Evolutionary conservation across 2,888 invertebrate genomes (phyloP).

Genomic region (Nymphalis c-album): DNA sequence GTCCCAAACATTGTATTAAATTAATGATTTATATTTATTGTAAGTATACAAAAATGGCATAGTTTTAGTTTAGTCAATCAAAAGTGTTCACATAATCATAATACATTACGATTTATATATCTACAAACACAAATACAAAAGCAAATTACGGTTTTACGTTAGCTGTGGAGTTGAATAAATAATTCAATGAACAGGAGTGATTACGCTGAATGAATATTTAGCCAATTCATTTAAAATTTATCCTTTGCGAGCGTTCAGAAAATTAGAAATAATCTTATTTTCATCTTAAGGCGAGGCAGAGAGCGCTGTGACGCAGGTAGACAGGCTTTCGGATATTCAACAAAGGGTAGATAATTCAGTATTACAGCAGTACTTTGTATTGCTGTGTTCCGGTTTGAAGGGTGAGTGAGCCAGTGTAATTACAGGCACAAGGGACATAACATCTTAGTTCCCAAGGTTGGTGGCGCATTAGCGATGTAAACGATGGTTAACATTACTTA

Average conservation of each 20-base stretch:
- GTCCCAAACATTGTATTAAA: too few species aligned
- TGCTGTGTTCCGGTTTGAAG: too few species aligned
- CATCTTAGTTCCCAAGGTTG: too few species aligned
- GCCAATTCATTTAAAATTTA: slow-evolving; percentile 33
- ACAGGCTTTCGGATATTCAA: slow-evolving; percentile 22
- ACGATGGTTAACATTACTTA: too few species aligned
- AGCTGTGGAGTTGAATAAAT: slow-evolving; percentile 26
- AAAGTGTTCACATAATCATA: too few species aligned
- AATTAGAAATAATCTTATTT: slow-evolving; percentile 32
- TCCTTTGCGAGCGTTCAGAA: slow-evolving; percentile 26
- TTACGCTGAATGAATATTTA: slow-evolving; percentile 31
- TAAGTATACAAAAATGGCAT: too few species aligned
- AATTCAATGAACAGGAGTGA: slow-evolving; percentile 25
- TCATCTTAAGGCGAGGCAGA: slow-evolving; percentile 15
- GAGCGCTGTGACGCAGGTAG: slow-evolving; percentile 16
- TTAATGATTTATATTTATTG: too few species aligned
- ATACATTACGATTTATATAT: not conserved
- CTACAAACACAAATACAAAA: slow-evolving; percentile 5
- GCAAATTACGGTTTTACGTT: slow-evolving; percentile 1
- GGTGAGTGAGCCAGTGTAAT: too few species aligned
- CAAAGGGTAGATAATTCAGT: slow-evolving; percentile 29
- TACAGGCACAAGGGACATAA: too few species aligned
- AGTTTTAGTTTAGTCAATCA: too few species aligned
- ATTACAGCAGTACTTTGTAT: too few species aligned
- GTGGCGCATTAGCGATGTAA: too few species aligned